Conservation (phyloP, 23 tunicate genomes). For the Oikopleura dioica region DNA sequence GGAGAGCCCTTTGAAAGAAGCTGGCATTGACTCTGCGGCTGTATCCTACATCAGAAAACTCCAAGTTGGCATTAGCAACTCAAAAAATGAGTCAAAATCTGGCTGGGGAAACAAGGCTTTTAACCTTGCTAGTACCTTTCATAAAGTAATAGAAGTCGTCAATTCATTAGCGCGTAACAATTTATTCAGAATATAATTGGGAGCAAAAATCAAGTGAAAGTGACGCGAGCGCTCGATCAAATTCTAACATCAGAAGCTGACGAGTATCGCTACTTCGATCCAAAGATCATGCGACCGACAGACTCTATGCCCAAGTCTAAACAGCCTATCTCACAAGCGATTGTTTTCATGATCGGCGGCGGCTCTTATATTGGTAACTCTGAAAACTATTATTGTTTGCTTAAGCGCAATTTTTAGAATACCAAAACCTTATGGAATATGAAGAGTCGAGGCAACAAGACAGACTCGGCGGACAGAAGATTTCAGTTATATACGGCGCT, state of each 20-base stretch:
- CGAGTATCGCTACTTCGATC: constrained; percentile 69
- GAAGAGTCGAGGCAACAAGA: constrained; percentile 5
- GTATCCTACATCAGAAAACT: not conserved
- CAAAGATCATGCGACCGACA: constrained; percentile 34
- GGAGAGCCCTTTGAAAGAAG: not conserved
- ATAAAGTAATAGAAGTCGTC: not conserved
- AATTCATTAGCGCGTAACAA: no score
- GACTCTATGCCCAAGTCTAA: constrained; percentile 35
- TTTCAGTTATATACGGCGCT: not conserved
- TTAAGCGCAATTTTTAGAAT: no score
- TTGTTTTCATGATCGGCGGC: constrained; percentile 89
- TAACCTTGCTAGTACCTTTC: not conserved
- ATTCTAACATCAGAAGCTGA: constrained; percentile 24
- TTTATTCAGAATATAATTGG: no score
- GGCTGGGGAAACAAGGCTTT: constrained; percentile 7
- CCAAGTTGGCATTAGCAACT: not conserved
- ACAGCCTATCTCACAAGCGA: constrained; percentile 61
- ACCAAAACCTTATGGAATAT: constrained; percentile 87
- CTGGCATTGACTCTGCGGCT: not conserved
- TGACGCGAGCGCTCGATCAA: not conserved
- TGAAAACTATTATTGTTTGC: no score
- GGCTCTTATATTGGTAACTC: constrained; percentile 94
- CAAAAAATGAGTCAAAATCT: not conserved
- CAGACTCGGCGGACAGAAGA: not conserved
- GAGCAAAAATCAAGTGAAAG: not conserved